These are phyloP conservation scores for Stichodactyla helianthus DNA, from an alignment of 64 coral and sea anemone genomes.

Conservation along the genomic window DNA sequence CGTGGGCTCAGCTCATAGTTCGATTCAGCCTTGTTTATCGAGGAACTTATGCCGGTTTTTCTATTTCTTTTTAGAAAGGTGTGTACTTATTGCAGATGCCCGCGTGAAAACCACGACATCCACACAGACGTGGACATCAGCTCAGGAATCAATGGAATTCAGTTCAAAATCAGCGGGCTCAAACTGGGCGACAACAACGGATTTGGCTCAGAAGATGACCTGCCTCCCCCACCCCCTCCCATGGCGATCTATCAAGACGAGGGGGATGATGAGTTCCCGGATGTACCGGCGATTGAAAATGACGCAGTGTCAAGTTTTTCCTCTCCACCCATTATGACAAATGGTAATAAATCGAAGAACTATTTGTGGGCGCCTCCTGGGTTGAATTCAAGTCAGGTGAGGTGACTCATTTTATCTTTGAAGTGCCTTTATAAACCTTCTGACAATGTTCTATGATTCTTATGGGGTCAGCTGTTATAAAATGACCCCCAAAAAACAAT, in stretches of 20 bases:
- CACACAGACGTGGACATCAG: conserved; percentile 40
- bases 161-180: conserved; percentile 70
- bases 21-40: not conserved
- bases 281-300: conserved; percentile 28
- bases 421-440: no score
- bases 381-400: conserved; percentile 66
- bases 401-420: not conserved
- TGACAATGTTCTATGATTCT: no score
- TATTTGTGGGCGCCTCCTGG: conserved; percentile 70
- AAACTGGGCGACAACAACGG: conserved; percentile 49
- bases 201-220: conserved; percentile 43
- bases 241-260: conserved; percentile 27
- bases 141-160: conserved; percentile 52
- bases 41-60: not conserved
- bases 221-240: conserved; percentile 65
- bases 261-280: conserved; percentile 32
- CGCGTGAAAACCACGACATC: conserved; percentile 78
- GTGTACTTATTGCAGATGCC: conserved; percentile 78
- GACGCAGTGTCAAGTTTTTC: conserved; percentile 17
- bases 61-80: conserved; percentile 47
- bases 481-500: no score
- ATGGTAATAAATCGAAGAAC: conserved; percentile 4
- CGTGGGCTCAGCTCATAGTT: not conserved
- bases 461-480: no score
- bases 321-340: not conserved